These are phyloP conservation scores for Drosophila rufa DNA, from an alignment of 1,140 invertebrate species.

Conservation along the genomic window DNA sequence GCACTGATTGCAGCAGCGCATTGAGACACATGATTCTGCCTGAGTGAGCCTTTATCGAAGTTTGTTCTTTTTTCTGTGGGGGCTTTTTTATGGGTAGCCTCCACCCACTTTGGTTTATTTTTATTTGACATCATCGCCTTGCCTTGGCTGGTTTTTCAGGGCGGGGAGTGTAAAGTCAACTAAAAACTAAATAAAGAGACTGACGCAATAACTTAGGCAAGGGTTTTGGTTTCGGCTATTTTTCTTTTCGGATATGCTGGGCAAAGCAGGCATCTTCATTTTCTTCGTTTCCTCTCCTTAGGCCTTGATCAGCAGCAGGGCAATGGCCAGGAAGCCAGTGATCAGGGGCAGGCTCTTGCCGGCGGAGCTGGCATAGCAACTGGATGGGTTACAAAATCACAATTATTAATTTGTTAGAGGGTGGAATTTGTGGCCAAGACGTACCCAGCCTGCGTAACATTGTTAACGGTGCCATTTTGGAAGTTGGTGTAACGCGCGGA, in stretches of 20 bases:
- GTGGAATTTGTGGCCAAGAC: neutral
- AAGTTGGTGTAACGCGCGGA: constrained; percentile 25
- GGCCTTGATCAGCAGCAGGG: constrained; percentile 59
- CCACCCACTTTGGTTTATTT: constrained; percentile 32
- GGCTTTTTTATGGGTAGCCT: constrained; percentile 18
- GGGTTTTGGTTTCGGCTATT: constrained; percentile 18
- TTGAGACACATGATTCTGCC: constrained; percentile 39
- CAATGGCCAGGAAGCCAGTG: constrained; percentile 56
- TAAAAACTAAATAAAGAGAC: constrained; percentile 80
- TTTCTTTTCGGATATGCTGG: constrained; percentile 10
- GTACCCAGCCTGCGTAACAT: constrained; percentile 47
- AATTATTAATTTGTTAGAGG: neutral
- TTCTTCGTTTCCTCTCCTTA: constrained; percentile 3
- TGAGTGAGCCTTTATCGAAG: constrained; percentile 37
- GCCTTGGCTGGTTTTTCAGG: constrained; percentile 17
- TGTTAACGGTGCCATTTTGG: constrained; percentile 8
- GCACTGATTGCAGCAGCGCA: constrained; percentile 48
- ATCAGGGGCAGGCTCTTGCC: constrained; percentile 53
- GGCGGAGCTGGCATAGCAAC: constrained; percentile 38
- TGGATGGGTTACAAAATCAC: neutral
- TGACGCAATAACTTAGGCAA: constrained; percentile 45
- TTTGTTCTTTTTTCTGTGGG: constrained; percentile 39
- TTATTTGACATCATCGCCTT: constrained; percentile 49
- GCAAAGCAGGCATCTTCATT: neutral
- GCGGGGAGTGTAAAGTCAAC: constrained; percentile 51